phyloP scores from a whole-genome alignment of 2,797 vertebrate species.

The Tolypeutes matacus region DNA sequence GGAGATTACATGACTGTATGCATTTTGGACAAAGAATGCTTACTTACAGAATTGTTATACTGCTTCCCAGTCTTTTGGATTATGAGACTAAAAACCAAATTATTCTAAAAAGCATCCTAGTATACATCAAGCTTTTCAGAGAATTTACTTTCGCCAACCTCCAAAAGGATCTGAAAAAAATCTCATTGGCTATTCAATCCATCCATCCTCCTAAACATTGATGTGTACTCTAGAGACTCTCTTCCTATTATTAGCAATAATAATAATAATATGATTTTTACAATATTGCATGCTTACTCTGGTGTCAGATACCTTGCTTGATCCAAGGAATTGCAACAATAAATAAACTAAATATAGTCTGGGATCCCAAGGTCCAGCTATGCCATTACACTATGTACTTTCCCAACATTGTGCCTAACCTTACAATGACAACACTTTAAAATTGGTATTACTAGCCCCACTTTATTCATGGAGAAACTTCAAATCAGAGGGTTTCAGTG shows the following conservation, averaged over 20 bases:
- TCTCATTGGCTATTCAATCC: not conserved
- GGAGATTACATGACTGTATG: not conserved
- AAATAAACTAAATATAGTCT: not conserved
- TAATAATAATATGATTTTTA: not conserved
- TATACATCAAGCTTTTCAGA: not conserved
- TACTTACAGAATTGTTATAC: slow-evolving; percentile 5
- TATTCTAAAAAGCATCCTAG: slow-evolving; percentile 36
- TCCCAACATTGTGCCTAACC: not conserved
- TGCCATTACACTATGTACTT: not conserved
- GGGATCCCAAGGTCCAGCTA: not conserved
- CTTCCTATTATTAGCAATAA: not conserved
- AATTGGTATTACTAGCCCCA: not conserved
- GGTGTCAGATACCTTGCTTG: not conserved
- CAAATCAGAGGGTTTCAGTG: not conserved
- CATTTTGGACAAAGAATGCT: slow-evolving; percentile 17
- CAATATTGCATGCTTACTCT: not conserved
- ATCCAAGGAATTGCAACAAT: not conserved
- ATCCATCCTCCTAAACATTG: not conserved
- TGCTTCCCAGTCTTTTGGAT: not conserved
- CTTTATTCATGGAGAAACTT: not conserved
- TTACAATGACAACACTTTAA: not conserved
- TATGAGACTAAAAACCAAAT: slow-evolving; percentile 34
- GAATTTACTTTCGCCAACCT: slow-evolving; percentile 9
- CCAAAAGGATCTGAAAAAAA: not conserved
- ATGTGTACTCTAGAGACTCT: not conserved